phyloP scores from a whole-genome alignment of 2,113 vertebrate species.

The Phyllostomus hastatus region DNA sequence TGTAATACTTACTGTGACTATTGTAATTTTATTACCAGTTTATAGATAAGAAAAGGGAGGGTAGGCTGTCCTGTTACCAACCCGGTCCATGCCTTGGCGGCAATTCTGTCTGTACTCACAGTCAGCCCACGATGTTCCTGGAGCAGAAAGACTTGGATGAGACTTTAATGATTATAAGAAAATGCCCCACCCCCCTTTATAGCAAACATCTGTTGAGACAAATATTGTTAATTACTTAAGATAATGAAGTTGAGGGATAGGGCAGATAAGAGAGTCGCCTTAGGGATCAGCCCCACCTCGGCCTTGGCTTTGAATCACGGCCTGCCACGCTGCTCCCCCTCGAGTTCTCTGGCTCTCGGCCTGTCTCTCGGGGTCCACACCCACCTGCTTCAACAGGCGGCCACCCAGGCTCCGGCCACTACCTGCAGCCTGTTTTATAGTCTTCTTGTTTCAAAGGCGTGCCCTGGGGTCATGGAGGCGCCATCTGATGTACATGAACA shows the following conservation, averaged over 20 bases:
- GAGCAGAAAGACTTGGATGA: background rate
- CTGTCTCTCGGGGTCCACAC: background rate
- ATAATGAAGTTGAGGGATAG: background rate
- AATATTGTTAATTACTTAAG: background rate
- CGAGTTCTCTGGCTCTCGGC: background rate
- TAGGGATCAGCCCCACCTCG: too few relatives aligned
- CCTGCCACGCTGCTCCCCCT: background rate
- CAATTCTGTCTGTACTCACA: background rate
- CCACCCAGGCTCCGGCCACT: background rate
- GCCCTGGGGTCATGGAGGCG: background rate
- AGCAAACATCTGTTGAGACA: background rate
- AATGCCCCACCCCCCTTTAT: background rate
- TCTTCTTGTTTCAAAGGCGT: background rate
- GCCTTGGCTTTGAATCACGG: background rate
- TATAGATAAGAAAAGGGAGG: background rate
- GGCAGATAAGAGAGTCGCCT: background rate
- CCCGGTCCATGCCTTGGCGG: background rate
- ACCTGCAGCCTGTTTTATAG: background rate
- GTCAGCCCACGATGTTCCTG: background rate
- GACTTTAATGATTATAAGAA: background rate
- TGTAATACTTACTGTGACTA: background rate
- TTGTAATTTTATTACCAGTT: background rate
- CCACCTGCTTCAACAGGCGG: accelerated
- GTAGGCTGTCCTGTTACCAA: background rate
- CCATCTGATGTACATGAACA: background rate